These are phyloP conservation scores for Pterobdella sp. DNA, from an alignment of 2,888 invertebrate species.

Conservation along the genomic window DNA sequence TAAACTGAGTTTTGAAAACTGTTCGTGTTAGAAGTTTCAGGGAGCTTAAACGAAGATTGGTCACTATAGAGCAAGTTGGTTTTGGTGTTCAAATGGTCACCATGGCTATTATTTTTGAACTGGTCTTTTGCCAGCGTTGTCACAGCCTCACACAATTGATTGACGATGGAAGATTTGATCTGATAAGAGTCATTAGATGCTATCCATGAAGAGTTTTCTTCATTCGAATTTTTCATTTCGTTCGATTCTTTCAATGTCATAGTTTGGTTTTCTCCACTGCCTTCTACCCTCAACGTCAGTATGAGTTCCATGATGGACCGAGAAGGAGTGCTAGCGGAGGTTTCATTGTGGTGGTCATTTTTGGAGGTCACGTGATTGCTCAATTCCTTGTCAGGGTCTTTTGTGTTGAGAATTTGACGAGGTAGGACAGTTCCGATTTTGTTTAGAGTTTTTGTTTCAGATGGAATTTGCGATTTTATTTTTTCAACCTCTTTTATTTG, in stretches of 20 bases:
- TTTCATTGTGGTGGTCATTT: background rate
- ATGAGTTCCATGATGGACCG: slow-evolving; percentile 30
- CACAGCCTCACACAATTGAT: slow-evolving; percentile 19
- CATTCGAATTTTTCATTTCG: background rate
- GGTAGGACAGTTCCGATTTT: background rate
- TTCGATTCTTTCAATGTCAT: background rate
- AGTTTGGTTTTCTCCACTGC: background rate
- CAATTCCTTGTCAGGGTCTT: background rate
- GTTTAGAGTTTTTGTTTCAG: background rate
- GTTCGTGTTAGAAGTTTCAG: background rate
- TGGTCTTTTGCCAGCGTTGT: slow-evolving; percentile 12
- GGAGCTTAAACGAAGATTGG: background rate
- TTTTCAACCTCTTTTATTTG: no score
- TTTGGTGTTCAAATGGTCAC: background rate
- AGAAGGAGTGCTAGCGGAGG: background rate
- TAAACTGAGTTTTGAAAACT: slow-evolving; percentile 23
- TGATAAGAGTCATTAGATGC: background rate
- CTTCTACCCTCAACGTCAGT: slow-evolving; percentile 30
- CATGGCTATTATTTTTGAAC: background rate
- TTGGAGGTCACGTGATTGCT: background rate
- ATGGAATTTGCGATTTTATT: no score
- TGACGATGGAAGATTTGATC: slow-evolving; percentile 19
- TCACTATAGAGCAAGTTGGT: background rate
- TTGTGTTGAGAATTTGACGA: background rate
- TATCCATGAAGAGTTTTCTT: background rate